Conservation (phyloP, 1,140 invertebrate genomes). For the Lordiphosa collinella region DNA sequence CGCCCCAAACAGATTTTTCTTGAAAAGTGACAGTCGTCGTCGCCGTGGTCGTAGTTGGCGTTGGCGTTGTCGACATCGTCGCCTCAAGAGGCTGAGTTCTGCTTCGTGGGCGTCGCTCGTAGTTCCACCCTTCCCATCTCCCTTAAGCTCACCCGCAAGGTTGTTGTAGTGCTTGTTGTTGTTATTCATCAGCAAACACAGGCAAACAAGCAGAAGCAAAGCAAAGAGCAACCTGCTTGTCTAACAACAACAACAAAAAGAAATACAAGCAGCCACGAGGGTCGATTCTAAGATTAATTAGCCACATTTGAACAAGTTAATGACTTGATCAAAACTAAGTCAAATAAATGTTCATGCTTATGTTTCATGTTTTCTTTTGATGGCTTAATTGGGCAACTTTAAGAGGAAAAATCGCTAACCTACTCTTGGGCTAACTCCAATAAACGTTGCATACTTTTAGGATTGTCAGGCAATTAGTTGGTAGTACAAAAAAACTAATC, state of each 20-base stretch:
- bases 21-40: constrained; percentile 72
- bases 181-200: constrained; percentile 54
- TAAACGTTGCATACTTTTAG: not conserved
- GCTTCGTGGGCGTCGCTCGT: constrained; percentile 39
- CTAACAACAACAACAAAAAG: constrained; percentile 54
- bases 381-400: not conserved
- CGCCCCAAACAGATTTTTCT: constrained; percentile 71
- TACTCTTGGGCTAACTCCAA: not conserved
- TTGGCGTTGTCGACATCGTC: constrained; percentile 4
- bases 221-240: constrained; percentile 71
- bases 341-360: constrained; percentile 3
- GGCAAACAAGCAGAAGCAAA: constrained; percentile 53
- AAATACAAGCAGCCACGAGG: constrained; percentile 46
- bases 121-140: not conserved
- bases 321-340: constrained; percentile 14
- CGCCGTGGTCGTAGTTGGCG: constrained; percentile 24
- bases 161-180: constrained; percentile 6
- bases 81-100: constrained; percentile 30
- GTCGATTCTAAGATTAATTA: constrained; percentile 52
- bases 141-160: not conserved
- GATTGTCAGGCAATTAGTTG: not conserved
- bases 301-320: constrained; percentile 13
- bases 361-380: not conserved
- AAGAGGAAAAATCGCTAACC: no score
- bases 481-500: no score